Base-by-base conservation (phyloP, 2,888 invertebrate genomes). In the Drosophila lacicola region DNA sequence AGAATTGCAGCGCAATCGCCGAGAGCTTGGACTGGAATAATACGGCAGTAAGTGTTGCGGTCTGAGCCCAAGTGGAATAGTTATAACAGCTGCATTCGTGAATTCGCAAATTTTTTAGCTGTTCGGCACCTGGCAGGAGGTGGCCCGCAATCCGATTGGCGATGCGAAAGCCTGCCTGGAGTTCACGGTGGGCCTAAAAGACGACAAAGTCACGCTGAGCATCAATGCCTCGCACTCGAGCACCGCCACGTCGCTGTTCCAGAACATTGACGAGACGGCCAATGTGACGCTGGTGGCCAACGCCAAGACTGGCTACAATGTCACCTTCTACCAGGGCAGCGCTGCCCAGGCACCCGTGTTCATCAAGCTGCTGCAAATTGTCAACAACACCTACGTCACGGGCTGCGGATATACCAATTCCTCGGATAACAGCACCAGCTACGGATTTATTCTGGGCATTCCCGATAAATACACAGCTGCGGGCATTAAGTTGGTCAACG, bases 61-160 rank as follows among this genome's bases (percentile, higher is more conserved):
- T 4, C 3, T 4, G 4, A 42, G 14, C n/a, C 34, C 3, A 36
- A 25, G 21, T 37, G 21, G 2, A 34, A 34, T 25, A 9, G 19
- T 14, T 5, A 36, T 25, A 4, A 14, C 21, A 55, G 9, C 36
- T 25, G 21, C 5, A 9, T 8, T 50, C n/a, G 29, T 29, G 29
- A 29, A 29, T 29, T 8, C 29, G 29, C 29, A 29, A 29, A 29
- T 8, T 29, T n/a, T 47, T 34, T 54, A 88, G 88, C 41, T 79
- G 6, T 5, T 39, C 11, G 86, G 71, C 8, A 46, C 0, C 0
- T 88, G 88, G 88, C 13, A 41, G 29, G 86, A 88, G 50, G 13
- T 88, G 36, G 79, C 78, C 0, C 85, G 85, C 21, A 76, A 78
- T 56, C 89, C 90, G 0, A 61, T 60, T 4, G 70, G 63, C 2